phyloP scores from a whole-genome alignment of 2,113 vertebrate species.

The Coturnix japonica region DNA sequence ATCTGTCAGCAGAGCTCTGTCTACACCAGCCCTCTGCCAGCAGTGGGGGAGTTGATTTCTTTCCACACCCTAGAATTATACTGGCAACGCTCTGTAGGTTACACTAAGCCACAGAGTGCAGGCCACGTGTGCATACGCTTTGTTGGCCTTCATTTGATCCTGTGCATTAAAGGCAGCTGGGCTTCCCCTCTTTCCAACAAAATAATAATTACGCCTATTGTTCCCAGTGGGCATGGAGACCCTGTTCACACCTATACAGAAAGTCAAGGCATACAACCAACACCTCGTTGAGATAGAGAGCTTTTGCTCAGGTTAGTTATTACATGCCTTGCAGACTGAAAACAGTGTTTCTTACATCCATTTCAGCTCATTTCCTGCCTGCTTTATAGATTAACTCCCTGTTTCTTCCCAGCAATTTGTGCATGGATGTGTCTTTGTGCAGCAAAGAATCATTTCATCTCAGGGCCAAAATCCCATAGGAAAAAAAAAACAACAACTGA shows the following conservation, averaged over 20 bases:
- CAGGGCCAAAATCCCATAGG: not conserved
- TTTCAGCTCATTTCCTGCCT: conserved; percentile 43
- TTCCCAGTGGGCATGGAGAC: conserved; percentile 50
- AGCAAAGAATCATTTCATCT: not conserved
- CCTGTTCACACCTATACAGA: conserved; percentile 11
- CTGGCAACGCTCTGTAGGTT: conserved; percentile 53
- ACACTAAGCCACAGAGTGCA: conserved; percentile 38
- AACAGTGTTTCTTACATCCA: conserved; percentile 39
- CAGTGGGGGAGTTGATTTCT: conserved; percentile 60
- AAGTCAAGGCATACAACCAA: conserved; percentile 52
- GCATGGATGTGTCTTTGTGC: not conserved
- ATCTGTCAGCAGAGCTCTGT: conserved; percentile 63
- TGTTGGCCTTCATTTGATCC: conserved; percentile 72
- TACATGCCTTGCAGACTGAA: conserved; percentile 31
- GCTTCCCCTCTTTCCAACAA: conserved; percentile 53
- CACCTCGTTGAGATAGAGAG: conserved; percentile 42
- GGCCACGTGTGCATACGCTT: conserved; percentile 39
- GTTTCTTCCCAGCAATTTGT: conserved; percentile 2
- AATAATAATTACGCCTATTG: conserved; percentile 62
- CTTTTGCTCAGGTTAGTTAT: conserved; percentile 59
- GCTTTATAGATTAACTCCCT: conserved; percentile 11
- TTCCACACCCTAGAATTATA: conserved; percentile 69
- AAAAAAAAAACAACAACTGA: not conserved
- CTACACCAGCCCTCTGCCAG: conserved; percentile 54
- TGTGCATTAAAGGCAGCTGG: conserved; percentile 59